Percentiles rank a stretch among this genome's conserved stretches.
Conservation (phyloP, 2,113 vertebrate species). For the Edolisoma coerulescens region DNA sequence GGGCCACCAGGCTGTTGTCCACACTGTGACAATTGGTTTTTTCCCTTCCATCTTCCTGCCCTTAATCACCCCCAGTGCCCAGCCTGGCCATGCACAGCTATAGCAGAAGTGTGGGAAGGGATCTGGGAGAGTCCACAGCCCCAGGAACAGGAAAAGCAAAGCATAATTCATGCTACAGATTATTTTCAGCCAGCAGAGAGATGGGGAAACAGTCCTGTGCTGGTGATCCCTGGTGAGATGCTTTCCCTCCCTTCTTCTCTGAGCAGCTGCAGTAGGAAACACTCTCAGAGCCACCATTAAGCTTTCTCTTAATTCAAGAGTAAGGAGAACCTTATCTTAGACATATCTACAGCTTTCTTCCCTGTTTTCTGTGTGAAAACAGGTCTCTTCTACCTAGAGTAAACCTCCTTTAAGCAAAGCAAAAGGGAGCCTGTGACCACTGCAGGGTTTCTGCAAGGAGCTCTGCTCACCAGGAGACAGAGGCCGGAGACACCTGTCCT, state of each 20-base stretch:
- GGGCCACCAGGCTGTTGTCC: background rate
- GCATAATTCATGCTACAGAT: background rate
- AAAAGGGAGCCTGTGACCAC: background rate
- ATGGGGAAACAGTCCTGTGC: background rate
- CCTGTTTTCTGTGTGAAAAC: background rate
- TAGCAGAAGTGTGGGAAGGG: fast-evolving
- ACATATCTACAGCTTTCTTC: background rate
- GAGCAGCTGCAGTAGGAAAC: background rate
- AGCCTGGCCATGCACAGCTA: background rate
- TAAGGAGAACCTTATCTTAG: background rate
- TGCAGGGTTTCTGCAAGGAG: background rate
- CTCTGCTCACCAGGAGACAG: background rate
- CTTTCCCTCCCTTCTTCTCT: background rate
- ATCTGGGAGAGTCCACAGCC: background rate
- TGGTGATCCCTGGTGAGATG: background rate
- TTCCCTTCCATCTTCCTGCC: background rate
- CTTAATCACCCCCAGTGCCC: background rate
- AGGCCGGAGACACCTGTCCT: background rate
- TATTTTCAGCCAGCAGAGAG: background rate
- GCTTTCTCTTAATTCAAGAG: background rate
- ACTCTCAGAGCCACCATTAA: background rate
- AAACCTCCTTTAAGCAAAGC: background rate
- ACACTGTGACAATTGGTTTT: background rate
- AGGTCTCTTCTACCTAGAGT: fast-evolving
- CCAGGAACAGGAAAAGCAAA: background rate